Evolutionary conservation across 2,113 vertebrate species (phyloP), one percentile per base, ranked within the genome.

Genomic region (Phyllostomus discolor): DNA sequence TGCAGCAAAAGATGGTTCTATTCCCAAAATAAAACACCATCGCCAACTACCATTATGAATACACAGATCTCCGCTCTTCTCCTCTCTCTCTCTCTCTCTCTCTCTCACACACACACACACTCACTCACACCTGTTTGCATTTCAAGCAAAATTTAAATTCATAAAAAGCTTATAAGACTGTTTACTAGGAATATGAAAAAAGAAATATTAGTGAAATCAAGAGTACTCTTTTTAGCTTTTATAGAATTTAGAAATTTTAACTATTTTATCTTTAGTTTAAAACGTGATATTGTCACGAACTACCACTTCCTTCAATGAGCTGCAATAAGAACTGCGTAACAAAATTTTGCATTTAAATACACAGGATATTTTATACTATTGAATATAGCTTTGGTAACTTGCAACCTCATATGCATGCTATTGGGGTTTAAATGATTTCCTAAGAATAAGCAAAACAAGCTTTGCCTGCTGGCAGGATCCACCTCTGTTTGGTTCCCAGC

Each of bases 161-260:
- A 95, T 3, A 24, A 48, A 35, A 79, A 88, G 12, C 50, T 54
- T 43, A 59, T 7, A 69, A n/a, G 43, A 76, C 31, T 43, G 0
- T 52, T 80, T 83, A 79, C 12, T 54, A 89, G 10, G 1, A 93
- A 82, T 90, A 69, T 5, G 48, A n/a, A 82, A 81, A 88, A 11
- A 14, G 19, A 48, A 50, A 4, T 50, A 78, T 31, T 57, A 82
- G 10, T 43, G 7, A 90, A 83, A 85, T 22, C 5, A 57, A 80
- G 4, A 10, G 4, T 78, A 64, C 6, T 31, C 59, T 85, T 62
- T 85, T 38, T 1, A 59, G 9, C 4, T 54, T 69, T 62, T 80
- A 69, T 7, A 90, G 69, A 89, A 33, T 76, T 91, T 43, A 67
- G 41, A 80, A 91, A 52, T 64, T 86, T 87, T 76, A 78, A 86